Base-by-base conservation (phyloP, 2,113 vertebrate genomes). In the Falcunculus frontatus region DNA sequence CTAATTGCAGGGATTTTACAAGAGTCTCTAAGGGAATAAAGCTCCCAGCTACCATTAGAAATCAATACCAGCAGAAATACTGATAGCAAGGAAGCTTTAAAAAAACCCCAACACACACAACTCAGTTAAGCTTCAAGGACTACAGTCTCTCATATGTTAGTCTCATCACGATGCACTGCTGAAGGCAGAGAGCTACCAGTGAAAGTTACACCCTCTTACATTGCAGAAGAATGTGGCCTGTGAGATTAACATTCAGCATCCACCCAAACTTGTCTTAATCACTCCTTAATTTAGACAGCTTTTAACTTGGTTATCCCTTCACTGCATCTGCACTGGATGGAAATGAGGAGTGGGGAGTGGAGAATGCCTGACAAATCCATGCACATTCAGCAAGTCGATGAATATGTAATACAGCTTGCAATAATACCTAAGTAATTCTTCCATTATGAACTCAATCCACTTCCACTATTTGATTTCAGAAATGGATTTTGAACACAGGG, bases 381-480 rank as follows among this genome's bases (percentile, higher is more conserved):
- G 60, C 65, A 81, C 62, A 75, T 96, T 96, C 93, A 96, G 70
- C 49, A 65, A 73, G 84, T 59, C 26, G 2, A 94, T 96, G 62
- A 96, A 93, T 95, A 97, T 88, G 76, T 72, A 94, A 95, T 79
- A 89, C 20, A 52, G 49, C 72, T 79, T 90, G 56, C 80, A 94
- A 85, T 94, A 95, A 97, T 91, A 95, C 84, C 65, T 44, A 95
- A 90, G 83, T 95, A 94, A 97, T 93, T 97, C 83, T 95, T 97
- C 81, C 32, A 91, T 80, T 96, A 88, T 97, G 93, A 97, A 93
- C 82, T 96, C 95, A 97, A 84, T 96, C 95, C 93, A 98, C 94
- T 96, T 96, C 90, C 95, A 86, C 95, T 97, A 95, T 97, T 97
- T 97, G 94, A 95, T 97, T 97, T 97, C 93, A 78, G 90, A 97